phyloP scores from a whole-genome alignment of 2,888 invertebrate species.

The Brachycybe producta region DNA sequence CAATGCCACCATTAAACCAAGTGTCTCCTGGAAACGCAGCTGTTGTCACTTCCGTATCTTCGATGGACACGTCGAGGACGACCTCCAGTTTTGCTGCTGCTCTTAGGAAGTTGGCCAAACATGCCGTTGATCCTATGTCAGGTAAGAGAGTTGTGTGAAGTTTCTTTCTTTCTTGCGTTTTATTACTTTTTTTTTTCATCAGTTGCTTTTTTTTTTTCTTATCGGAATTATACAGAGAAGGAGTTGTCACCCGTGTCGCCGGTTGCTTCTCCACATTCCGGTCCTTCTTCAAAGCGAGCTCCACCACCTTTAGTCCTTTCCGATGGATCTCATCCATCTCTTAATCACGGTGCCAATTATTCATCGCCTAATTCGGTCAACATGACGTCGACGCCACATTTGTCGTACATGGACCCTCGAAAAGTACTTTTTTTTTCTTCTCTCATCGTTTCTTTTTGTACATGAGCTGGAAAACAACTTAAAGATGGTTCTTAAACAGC shows the following conservation, averaged over 20 bases:
- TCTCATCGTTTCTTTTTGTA: neutral
- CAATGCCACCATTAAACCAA: conserved; percentile 35
- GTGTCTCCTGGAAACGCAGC: conserved; percentile 25
- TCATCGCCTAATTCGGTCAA: conserved; percentile 34
- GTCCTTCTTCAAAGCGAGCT: conserved; percentile 30
- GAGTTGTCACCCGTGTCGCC: conserved; percentile 24
- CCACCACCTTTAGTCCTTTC: conserved; percentile 27
- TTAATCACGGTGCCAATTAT: conserved; percentile 16
- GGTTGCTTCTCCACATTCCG: conserved; percentile 23
- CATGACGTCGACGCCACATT: conserved; percentile 32
- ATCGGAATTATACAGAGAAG: conserved; percentile 20
- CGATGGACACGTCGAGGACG: conserved; percentile 30
- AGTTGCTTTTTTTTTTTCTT: conserved; percentile 2
- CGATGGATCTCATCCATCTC: neutral
- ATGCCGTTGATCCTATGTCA: conserved; percentile 44
- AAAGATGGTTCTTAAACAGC: too few relatives aligned
- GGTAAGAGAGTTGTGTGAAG: too few relatives aligned
- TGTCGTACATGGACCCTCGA: conserved; percentile 22
- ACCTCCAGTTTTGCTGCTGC: conserved; percentile 73
- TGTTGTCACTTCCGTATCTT: neutral
- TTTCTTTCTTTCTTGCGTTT: too few relatives aligned
- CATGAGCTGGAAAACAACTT: too few relatives aligned
- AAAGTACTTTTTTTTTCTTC: conserved; percentile 24
- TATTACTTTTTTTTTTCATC: too few relatives aligned
- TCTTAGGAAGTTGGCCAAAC: conserved; percentile 76